Percentiles rank a stretch among this genome's conserved stretches.
These are phyloP conservation scores for Balaeniceps rex DNA, from an alignment of 2,113 vertebrate genomes.

Conservation along the genomic window DNA sequence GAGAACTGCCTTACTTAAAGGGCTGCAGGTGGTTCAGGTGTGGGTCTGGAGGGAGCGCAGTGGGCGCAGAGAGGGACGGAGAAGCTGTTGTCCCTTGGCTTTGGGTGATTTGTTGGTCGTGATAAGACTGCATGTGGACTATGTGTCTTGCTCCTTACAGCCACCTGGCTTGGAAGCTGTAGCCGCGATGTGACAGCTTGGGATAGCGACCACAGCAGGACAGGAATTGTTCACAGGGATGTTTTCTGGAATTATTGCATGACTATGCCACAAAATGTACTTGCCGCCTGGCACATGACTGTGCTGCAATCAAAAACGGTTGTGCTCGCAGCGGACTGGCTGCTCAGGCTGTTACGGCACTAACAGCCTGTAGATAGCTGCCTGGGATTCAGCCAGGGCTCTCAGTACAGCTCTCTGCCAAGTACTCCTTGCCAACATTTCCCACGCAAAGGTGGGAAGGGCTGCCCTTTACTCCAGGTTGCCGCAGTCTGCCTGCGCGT, in stretches of 20 bases:
- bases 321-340: not conserved
- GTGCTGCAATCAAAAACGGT: not conserved
- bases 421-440: not conserved
- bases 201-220: not conserved
- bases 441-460: constrained; percentile 25
- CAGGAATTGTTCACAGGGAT: not conserved
- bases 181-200: not conserved
- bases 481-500: not conserved
- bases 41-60: not conserved
- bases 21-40: not conserved
- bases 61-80: not conserved
- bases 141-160: not conserved
- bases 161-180: not conserved
- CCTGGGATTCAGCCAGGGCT: constrained; percentile 1
- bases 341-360: not conserved
- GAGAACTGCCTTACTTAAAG: not conserved
- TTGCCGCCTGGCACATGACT: not conserved
- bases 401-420: not conserved
- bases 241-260: not conserved
- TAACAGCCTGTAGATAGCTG: not conserved
- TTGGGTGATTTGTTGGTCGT: not conserved
- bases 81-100: not conserved
- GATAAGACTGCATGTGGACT: not conserved
- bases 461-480: constrained; percentile 2
- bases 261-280: not conserved